Evolutionary conservation across 2,797 vertebrate species (phyloP).

Genomic region (Melanotaenia pygmaea): DNA sequence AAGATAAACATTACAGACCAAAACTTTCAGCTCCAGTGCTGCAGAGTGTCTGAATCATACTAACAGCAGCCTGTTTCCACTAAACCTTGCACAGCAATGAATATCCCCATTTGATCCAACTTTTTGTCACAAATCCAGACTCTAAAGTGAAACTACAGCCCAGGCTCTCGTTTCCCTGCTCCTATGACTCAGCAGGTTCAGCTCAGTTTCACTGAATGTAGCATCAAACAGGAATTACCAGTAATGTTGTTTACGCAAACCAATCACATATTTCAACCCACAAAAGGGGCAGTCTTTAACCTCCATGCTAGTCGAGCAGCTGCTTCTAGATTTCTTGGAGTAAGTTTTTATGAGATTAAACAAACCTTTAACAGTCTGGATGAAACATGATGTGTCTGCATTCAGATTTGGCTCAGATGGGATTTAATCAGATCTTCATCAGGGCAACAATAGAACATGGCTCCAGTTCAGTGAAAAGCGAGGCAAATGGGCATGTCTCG

Average conservation of each 20-base stretch:
- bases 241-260: not conserved
- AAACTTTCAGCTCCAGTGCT: not conserved
- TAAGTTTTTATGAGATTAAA: no score
- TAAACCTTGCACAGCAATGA: not conserved
- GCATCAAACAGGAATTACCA: not conserved
- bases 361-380: not conserved
- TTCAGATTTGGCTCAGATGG: slow-evolving; percentile 25
- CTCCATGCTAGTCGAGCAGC: not conserved
- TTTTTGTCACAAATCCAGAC: not conserved
- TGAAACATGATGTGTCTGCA: not conserved
- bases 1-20: not conserved
- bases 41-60: not conserved
- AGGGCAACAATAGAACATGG: not conserved
- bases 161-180: not conserved
- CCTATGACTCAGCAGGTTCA: not conserved
- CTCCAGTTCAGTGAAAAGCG: not conserved
- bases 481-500: not conserved
- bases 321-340: no score
- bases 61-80: not conserved
- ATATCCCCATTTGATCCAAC: not conserved
- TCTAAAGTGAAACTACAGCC: not conserved
- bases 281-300: not conserved
- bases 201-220: not conserved
- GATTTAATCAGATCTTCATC: slow-evolving; percentile 36
- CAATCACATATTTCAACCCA: no score